Conservation (phyloP, 2,888 invertebrate genomes). For the Himalopsyche tibetana region DNA sequence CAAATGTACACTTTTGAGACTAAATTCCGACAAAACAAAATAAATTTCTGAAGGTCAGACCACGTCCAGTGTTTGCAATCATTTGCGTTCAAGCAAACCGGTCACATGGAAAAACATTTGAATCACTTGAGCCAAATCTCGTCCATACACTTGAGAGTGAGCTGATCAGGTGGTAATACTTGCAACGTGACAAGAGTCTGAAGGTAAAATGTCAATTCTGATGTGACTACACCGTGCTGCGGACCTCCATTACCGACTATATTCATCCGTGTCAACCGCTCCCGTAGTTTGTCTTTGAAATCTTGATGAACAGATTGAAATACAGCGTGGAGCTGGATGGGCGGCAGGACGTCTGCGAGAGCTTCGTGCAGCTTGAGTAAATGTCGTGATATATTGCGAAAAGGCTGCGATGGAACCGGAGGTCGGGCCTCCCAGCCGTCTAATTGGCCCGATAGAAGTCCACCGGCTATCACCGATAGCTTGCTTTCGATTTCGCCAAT, state of each 20-base stretch:
- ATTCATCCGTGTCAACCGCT: slow-evolving; percentile 89
- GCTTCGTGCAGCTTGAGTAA: slow-evolving; percentile 94
- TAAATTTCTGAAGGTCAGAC: neutral
- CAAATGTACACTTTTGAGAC: neutral
- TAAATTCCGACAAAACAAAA: neutral
- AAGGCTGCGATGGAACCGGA: slow-evolving; percentile 94
- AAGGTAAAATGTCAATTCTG: slow-evolving; percentile 93
- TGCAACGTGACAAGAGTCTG: slow-evolving; percentile 89
- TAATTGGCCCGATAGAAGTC: slow-evolving; percentile 88
- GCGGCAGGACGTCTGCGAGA: slow-evolving; percentile 89
- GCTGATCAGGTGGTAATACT: slow-evolving; percentile 84
- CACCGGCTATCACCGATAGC: slow-evolving; percentile 92
- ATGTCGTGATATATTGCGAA: slow-evolving; percentile 91
- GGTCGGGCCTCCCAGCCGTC: slow-evolving; percentile 95
- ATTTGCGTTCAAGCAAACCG: neutral
- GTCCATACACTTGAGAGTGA: slow-evolving; percentile 86
- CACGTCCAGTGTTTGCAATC: neutral
- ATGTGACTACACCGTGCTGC: slow-evolving; percentile 95
- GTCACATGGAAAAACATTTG: neutral
- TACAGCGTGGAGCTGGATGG: slow-evolving; percentile 85
- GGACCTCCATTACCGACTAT: slow-evolving; percentile 97
- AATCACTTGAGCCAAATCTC: slow-evolving; percentile 86
- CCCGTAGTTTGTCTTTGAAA: slow-evolving; percentile 91
- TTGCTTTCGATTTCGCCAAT: slow-evolving; percentile 95
- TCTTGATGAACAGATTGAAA: slow-evolving; percentile 88